Conservation (phyloP, 2,113 vertebrate species). For the Podiceps cristatus region DNA sequence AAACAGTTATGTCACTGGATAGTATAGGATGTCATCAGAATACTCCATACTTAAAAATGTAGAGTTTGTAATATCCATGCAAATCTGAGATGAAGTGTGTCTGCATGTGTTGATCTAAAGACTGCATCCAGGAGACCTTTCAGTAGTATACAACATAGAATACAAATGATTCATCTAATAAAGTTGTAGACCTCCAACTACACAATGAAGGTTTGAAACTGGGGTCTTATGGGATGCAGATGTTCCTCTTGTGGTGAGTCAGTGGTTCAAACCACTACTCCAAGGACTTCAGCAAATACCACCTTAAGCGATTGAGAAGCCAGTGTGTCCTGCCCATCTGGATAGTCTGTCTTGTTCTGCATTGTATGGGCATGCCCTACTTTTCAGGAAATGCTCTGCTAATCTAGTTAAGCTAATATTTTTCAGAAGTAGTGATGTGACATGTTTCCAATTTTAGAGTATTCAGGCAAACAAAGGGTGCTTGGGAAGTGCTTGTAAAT, state of each 20-base stretch:
- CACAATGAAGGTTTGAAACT: background rate
- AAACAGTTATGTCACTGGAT: background rate
- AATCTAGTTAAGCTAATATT: background rate
- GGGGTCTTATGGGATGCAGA: background rate
- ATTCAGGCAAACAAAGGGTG: background rate
- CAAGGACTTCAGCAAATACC: background rate
- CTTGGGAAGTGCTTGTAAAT: background rate
- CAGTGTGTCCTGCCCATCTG: background rate
- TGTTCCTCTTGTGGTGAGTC: background rate
- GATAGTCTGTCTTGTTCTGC: background rate
- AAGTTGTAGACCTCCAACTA: background rate
- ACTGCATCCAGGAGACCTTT: background rate
- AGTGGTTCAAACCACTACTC: background rate
- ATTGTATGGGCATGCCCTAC: background rate
- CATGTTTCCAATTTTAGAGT: background rate
- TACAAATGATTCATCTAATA: background rate
- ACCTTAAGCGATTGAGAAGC: background rate
- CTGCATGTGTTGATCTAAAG: background rate
- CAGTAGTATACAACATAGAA: background rate
- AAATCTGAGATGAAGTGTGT: background rate
- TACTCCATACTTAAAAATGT: background rate
- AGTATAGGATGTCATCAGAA: background rate
- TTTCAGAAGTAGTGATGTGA: background rate
- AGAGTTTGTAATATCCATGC: background rate
- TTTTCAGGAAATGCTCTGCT: background rate